These are phyloP conservation scores for Polia nebulosa DNA, from an alignment of 2,888 invertebrate species.

Conservation along the genomic window DNA sequence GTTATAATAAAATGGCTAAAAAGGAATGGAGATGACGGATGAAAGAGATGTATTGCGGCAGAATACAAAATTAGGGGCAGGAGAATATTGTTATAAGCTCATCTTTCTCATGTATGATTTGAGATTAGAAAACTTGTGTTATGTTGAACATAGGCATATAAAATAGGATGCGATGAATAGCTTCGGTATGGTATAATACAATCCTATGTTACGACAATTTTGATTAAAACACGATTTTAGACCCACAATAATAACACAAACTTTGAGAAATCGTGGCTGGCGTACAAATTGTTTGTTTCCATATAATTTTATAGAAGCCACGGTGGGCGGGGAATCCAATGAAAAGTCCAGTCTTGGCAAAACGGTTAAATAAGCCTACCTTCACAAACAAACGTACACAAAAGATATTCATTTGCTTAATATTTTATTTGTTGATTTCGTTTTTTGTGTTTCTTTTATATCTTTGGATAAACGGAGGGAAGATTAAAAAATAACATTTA, in stretches of 20 bases:
- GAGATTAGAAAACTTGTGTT: neutral
- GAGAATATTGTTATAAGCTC: neutral
- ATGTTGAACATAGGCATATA: no score
- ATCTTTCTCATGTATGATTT: neutral
- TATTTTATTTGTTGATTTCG: slow-evolving; percentile 61
- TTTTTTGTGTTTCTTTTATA: slow-evolving; percentile 24
- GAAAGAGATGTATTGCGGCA: neutral
- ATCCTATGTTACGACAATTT: neutral
- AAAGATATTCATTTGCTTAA: slow-evolving; percentile 64
- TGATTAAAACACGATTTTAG: neutral
- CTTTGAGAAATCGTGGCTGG: slow-evolving; percentile 70
- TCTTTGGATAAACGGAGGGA: neutral
- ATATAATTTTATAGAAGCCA: slow-evolving; percentile 84
- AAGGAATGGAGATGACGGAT: neutral
- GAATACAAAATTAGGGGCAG: neutral
- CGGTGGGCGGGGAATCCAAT: slow-evolving; percentile 71
- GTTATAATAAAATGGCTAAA: neutral
- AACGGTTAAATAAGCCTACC: slow-evolving; percentile 73
- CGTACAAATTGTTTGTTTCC: slow-evolving; percentile 83
- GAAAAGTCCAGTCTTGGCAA: slow-evolving; percentile 75
- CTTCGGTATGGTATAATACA: neutral
- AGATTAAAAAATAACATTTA: neutral
- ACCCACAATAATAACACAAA: slow-evolving; percentile 41
- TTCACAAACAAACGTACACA: slow-evolving; percentile 52
- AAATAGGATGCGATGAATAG: neutral